Evolutionary conservation across 1,140 invertebrate genomes (phyloP).

Genomic region (Drosophila parabipectinata): DNA sequence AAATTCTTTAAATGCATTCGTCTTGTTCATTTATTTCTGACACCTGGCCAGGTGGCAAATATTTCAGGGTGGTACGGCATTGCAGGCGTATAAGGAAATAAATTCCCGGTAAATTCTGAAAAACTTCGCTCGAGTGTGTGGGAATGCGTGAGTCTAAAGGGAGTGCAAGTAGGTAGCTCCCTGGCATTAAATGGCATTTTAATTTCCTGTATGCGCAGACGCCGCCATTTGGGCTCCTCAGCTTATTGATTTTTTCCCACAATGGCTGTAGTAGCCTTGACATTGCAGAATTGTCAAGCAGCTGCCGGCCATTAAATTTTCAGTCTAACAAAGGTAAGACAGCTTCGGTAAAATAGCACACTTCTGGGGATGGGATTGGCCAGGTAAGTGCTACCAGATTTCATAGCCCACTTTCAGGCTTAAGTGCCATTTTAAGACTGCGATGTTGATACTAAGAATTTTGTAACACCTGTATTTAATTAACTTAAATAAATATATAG

Average conservation of each 20-base stretch:
- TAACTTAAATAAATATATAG: too few species aligned
- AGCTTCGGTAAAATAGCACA: slow-evolving; percentile 26
- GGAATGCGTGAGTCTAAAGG: background rate
- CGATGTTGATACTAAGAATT: background rate
- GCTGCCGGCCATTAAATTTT: slow-evolving; percentile 25
- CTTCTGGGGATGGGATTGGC: slow-evolving; percentile 28
- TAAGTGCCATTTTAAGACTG: background rate
- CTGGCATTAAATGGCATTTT: slow-evolving; percentile 46
- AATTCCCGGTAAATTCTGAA: slow-evolving; percentile 25
- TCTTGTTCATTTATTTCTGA: slow-evolving; percentile 33
- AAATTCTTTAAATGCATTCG: slow-evolving; percentile 72
- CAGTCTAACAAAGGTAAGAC: slow-evolving; percentile 32
- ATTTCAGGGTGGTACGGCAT: background rate
- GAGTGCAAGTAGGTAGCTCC: slow-evolving; percentile 1
- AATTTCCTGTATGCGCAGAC: slow-evolving; percentile 53
- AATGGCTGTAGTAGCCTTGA: slow-evolving; percentile 21
- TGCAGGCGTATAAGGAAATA: slow-evolving; percentile 1
- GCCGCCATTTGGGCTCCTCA: slow-evolving; percentile 30
- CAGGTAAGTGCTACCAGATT: background rate
- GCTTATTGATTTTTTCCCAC: slow-evolving; percentile 40
- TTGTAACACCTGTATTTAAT: too few species aligned
- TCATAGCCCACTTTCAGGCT: slow-evolving; percentile 22
- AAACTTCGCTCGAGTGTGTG: background rate
- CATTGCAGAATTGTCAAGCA: slow-evolving; percentile 42
- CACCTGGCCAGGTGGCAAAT: slow-evolving; percentile 15